Base-by-base conservation (phyloP, 2,888 invertebrate genomes). In the Tetragonula carbonaria region DNA sequence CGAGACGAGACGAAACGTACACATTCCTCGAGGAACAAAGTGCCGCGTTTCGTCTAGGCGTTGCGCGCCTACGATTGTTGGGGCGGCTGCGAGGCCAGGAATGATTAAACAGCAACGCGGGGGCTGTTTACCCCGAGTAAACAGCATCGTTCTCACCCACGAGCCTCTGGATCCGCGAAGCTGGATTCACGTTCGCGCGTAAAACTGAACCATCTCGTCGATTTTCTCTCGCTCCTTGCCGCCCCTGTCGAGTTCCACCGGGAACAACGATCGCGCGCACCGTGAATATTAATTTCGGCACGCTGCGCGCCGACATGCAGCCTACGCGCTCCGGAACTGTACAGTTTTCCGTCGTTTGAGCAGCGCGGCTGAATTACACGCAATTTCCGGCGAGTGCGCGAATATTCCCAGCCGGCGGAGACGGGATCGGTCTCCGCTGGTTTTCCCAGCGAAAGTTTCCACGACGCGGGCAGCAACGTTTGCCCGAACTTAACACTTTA, bases 41-140 rank as follows among this genome's bases (percentile, higher is more conserved):
- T 50, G 50, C 50, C n/a, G 4, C 14, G 51, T 63, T 33, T 63
- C 63, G 45, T 53, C 33, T 23, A 6, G 18, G 62, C 71, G 80
- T 87, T 87, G 84, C 80, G 73, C 77, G 70, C 74, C 70, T 45
- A 74, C 75, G 75, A 87, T 80, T 84, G 63, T 78, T 74, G 65
- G n/a, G 33, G 28, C 1, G 38, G 67, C 71, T 45, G 70, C 67
- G 78, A 77, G 80, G 80, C 75, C 75, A 80, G 78, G 84, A 80
- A 88, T 80, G 86, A 88, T 84, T 84, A 88, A 88, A 88, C 87
- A 82, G 80, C 73, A 83, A 71, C 63, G 71, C 28, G 45, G 11
- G 66, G 72, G 79, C 67, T 86, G 83, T 86, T 87, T 87, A 67
- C 78, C 21, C 59, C 45, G 3, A n/a, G 80, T 63, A 87, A 87